Evolutionary conservation across 2,113 vertebrate species (phyloP).

Genomic region (Thalassarche chlororhynchos): DNA sequence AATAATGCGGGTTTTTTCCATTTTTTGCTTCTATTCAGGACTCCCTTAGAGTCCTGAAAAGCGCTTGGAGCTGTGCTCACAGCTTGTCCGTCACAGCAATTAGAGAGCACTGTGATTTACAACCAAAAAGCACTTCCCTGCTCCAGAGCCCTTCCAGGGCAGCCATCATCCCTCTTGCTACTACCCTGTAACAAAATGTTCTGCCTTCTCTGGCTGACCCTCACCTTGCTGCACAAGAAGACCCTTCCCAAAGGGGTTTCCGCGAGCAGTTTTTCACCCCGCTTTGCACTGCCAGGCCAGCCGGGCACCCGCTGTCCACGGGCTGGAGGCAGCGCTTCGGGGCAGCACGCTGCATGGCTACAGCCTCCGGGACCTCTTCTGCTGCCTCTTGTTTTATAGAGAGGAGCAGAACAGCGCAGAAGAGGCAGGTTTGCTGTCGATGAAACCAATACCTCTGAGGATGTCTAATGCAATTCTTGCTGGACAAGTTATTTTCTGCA

Average conservation of each 20-base stretch:
- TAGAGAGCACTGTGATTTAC: background rate
- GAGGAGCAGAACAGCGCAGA: accelerated
- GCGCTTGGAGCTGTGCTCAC: background rate
- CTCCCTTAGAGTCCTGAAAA: background rate
- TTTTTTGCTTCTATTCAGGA: background rate
- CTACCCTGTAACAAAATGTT: accelerated
- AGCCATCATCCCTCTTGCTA: background rate
- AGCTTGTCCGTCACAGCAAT: background rate
- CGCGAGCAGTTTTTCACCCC: background rate
- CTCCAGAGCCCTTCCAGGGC: background rate
- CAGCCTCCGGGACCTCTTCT: background rate
- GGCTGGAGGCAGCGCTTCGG: accelerated
- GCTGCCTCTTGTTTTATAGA: background rate
- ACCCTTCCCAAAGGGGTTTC: background rate
- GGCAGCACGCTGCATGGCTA: accelerated
- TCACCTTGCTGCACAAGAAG: background rate
- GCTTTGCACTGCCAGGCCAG: background rate
- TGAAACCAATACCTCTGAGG: background rate
- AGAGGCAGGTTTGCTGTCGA: background rate
- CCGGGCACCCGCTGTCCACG: background rate
- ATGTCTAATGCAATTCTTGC: background rate
- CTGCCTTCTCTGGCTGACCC: background rate
- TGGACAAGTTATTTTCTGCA: background rate
- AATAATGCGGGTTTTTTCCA: background rate
- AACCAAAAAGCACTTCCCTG: background rate